Evolutionary conservation across 2,113 vertebrate species (phyloP), one percentile per base, ranked within the genome.

Genomic region (Odobenus rosmarus): DNA sequence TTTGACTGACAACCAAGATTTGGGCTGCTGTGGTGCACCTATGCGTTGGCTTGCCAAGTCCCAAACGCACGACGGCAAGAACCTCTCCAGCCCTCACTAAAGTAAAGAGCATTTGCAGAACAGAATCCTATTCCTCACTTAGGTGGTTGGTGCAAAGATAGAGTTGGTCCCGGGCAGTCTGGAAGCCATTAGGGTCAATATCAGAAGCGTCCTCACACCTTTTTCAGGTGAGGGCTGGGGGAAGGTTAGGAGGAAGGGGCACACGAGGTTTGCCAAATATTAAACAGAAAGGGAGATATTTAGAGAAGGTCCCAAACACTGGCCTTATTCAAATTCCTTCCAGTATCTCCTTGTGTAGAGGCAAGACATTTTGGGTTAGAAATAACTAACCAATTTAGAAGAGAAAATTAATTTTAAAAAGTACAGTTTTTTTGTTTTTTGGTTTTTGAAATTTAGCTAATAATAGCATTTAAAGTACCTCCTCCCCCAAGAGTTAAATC

Each of bases 1-100:
- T 97, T 98, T 98, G 96, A 98, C 89, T 97, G 49, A 26, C 91
- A 98, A 98, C 94, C 96, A 98, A 95, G 84, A 67, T 93, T 95
- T 92, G 11, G 86, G 76, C 95, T 80, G n/a, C 46, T 84, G 59
- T 93, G 94, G n/a, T 79, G 91, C 24, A 24, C 24, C 61, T 59
- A 0, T 90, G 82, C 31, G 3, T 49, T 2, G 14, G 77, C 67
- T 71, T 97, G 93, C 94, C 97, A 96, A 93, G 72, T 81, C 33
- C 83, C 67, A 85, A 16, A 46, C 33, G 93, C 74, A 21, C 13
- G 61, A 95, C 24, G 57, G 82, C 36, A 3, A 92, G 36, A 81
- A 92, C 57, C 88, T 97, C n/a, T 97, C 36, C 4, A 95, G 82
- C 96, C 79, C 0, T 36, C 62, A 77, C 9, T 96, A 51, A 67